Base-by-base conservation (phyloP, 2,888 invertebrate species). In the Agrotis clavis region DNA sequence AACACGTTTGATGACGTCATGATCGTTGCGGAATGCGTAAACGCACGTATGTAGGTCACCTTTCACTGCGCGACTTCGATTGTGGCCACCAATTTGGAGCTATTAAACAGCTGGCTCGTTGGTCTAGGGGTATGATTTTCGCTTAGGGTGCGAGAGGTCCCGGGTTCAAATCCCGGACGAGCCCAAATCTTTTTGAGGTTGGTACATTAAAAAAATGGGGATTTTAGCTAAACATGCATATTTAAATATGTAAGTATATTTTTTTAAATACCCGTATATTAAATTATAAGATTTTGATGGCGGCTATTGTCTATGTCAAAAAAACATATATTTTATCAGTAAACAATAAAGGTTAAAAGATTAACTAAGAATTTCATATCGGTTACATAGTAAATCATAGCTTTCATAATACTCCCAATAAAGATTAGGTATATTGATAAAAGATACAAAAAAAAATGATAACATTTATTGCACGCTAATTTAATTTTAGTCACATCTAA, bases 51-150 rank as follows among this genome's bases (percentile, higher is more conserved):
- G 64, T 80, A 69, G 80, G 80, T 68, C 67, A 61, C 74, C 76
- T 81, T 84, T 83, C 76, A 71, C 74, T 63, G n/a, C 51, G 14
- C 19, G 30, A 30, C 53, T 54, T 67, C 13, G 41, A 54, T 62
- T 68, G 0, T 56, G 51, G n/a, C 56, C 11, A 51, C 7, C 18
- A 65, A 69, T 76, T 79, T 82, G 2, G 3, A 0, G 0, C 9
- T 11, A 2, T 9, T n/a, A n/a, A n/a, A n/a, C 71, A 74, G 54
- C 1, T 82, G 95, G 95, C 95, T 95, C 95, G 95, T 96, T 96
- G 96, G 96, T 96, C 95, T 96, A 96, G 96, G 95, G 96, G 96
- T 96, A 96, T 96, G 95, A 96, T 96, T 96, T 94, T 96, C 96
- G 95, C 95, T 96, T 96, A 93, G 95, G 96, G 96, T 96, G 96